Evolutionary conservation across 2,888 invertebrate species (phyloP), one percentile per base, ranked within the genome.

Genomic region (Papilio gigon): DNA sequence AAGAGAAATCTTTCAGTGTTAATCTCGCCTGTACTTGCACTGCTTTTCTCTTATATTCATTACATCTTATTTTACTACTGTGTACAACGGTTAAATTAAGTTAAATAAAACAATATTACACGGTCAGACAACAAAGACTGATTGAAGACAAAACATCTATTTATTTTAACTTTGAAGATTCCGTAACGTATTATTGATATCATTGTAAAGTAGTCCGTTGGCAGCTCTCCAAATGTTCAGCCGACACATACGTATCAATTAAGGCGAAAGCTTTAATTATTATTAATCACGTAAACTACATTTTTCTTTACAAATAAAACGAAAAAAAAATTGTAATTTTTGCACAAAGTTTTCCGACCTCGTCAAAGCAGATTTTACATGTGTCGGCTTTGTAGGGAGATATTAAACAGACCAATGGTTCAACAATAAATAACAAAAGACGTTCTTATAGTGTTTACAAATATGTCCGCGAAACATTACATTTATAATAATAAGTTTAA

Each of bases 171-270:
- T 63, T 20, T 35, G 33, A 63, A 50, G 50, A 50, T 47, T 50
- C 63, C 35, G 30, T 33, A 44, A 62, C 63, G 30, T 30, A 30
- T 20, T 50, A 47, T 22, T 63, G 47, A 63, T 63, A 50, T 47
- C 62, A 63, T 47, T 47, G 44, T 50, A 33, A 63, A 63, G 63
- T 63, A 47, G 47, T 50, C 50, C 50, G 47, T 50, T 63, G 63
- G 63, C 63, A 8, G 20, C 33, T 20, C 22, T 63, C 63, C 63
- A 63, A 63, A 63, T 50, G 20, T 63, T 63, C 47, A 8, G 63
- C 63, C 47, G 63, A 47, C 63, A 30, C 33, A n/a, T 63, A 35
- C 50, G 17, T 33, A 35, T n/a, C 33, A 47, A 47, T 47, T 22
- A 63, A 47, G 20, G 63, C 50, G 63, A 50, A 63, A 47, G 63